Evolutionary conservation across 2,113 vertebrate genomes (phyloP), one percentile per base, ranked within the genome.

Genomic region (Barnardius zonarius): DNA sequence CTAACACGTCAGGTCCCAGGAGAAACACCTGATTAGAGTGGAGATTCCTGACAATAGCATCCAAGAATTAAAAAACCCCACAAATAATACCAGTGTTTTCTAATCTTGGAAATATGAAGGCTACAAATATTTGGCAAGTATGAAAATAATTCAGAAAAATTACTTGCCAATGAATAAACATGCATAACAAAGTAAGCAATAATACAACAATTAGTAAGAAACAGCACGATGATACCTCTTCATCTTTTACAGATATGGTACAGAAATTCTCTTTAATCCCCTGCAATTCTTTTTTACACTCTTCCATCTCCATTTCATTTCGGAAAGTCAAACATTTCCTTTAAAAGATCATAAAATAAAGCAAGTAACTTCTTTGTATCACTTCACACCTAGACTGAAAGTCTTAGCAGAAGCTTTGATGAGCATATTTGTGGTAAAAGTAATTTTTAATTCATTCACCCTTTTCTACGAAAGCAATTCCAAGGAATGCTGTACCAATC

Each of bases 311-410:
- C 66, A 57, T 52, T 93, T 79, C 83, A 88, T 44, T 95, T 97
- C 96, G 95, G 63, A 95, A 96, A 94, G 92, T 82, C 43, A 97
- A 96, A 86, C 44, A 83, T 72, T 97, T 91, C 90, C 98, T 98
- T 97, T 69, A 94, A 97, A 97, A 69, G 83, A 94, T n/a, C 62
- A 96, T 3, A 93, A 93, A 95, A 92, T 11, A 92, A 92, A 87
- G 70, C 17, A 88, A 90, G 18, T 64, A 15, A 89, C 28, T 67
- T 69, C 28, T 88, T 64, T 89, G 39, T 70, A 57, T 51, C 57
- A 55, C 5, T 68, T 51, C 51, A 73, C 33, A 49, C 33, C 16
- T 31, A 61, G 27, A 68, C 5, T 35, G 28, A 54, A 91, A 93
- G 12, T 39, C 49, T 70, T 28, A 74, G 11, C 20, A 64, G 43